Evolutionary conservation across 1,140 invertebrate genomes (phyloP), one percentile per base, ranked within the genome.

Genomic region (Hormaphis cornu): DNA sequence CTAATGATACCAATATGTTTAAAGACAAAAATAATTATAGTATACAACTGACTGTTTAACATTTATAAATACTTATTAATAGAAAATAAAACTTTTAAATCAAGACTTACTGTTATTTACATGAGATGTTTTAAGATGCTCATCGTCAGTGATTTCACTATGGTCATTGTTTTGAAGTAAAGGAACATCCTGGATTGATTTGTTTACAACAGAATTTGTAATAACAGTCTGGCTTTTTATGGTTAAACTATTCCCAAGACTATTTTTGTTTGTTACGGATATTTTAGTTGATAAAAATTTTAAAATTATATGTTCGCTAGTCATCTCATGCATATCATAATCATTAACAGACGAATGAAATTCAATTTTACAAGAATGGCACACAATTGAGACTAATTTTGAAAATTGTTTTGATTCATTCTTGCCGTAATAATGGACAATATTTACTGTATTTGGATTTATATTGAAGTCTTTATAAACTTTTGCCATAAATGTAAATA

Each of bases 301-400:
- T 18, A 54, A 54, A 20, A 54, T 35, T 12, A 54, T 54, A 54
- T 54, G 52, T 54, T 54, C 52, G 35, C 52, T 54, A 33, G 52
- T 54, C 33, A 54, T 35, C 18, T 10, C 5, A 2, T 54, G 52
- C 28, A 20, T 12, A 33, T 54, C 20, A 54, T 35, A 54, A 12
- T 54, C 52, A 16, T 26, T 3, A 35, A 18, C 2, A 0, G 30
- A 35, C 3, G n/a, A 20, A 22, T 54, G 28, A 35, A 54, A 54
- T 33, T 22, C 5, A 54, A 54, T 14, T 54, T 54, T 54, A 5
- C 52, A 54, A 1, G 8, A 14, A 35, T 1, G 0, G 35, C 52
- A 54, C 20, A 5, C 0, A 12, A 18, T 1, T 12, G 52, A 54
- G 9, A 5, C 18, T 22, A 24, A 26, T 50, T 54, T 22, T 20